Conservation (phyloP, 2,113 vertebrate genomes). For the Leptobrachium leishanense region DNA sequence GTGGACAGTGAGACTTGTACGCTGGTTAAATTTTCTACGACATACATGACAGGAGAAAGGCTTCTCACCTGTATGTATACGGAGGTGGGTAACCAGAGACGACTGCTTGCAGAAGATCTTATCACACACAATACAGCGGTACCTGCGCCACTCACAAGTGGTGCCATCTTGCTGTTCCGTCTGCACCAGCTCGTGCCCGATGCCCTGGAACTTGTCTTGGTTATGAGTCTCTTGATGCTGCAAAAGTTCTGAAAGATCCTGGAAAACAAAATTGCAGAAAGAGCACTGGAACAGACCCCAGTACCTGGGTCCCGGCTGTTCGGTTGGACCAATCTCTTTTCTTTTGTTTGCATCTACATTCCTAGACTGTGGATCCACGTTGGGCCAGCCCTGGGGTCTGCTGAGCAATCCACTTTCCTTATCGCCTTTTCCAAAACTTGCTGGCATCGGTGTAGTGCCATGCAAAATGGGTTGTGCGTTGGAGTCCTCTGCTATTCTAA, state of each 20-base stretch:
- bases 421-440: slow-evolving; percentile 28
- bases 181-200: slow-evolving; percentile 23
- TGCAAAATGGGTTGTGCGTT: slow-evolving; percentile 13
- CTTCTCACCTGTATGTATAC: slow-evolving; percentile 88
- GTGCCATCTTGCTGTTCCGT: slow-evolving; percentile 9
- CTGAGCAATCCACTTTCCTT: slow-evolving; percentile 22
- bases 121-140: slow-evolving; percentile 44
- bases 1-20: slow-evolving; percentile 89
- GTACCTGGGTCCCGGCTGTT: slow-evolving; percentile 33
- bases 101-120: slow-evolving; percentile 48
- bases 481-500: slow-evolving; percentile 1
- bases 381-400: slow-evolving; percentile 30
- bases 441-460: slow-evolving; percentile 20
- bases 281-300: slow-evolving; percentile 46
- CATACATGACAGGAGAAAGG: slow-evolving; percentile 87
- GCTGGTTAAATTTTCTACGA: slow-evolving; percentile 87
- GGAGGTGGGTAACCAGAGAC: slow-evolving; percentile 69
- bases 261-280: slow-evolving; percentile 44
- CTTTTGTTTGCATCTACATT: slow-evolving; percentile 18
- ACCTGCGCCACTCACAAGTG: slow-evolving; percentile 31
- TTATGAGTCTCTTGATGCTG: slow-evolving; percentile 46
- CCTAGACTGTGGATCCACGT: slow-evolving; percentile 4
- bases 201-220: slow-evolving; percentile 42
- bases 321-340: slow-evolving; percentile 22
- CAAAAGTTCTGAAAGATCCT: slow-evolving; percentile 43